Percentiles rank a stretch among this genome's conserved stretches.
These are phyloP conservation scores for Ranitomeya variabilis DNA, from an alignment of 2,113 vertebrate genomes.

Conservation along the genomic window DNA sequence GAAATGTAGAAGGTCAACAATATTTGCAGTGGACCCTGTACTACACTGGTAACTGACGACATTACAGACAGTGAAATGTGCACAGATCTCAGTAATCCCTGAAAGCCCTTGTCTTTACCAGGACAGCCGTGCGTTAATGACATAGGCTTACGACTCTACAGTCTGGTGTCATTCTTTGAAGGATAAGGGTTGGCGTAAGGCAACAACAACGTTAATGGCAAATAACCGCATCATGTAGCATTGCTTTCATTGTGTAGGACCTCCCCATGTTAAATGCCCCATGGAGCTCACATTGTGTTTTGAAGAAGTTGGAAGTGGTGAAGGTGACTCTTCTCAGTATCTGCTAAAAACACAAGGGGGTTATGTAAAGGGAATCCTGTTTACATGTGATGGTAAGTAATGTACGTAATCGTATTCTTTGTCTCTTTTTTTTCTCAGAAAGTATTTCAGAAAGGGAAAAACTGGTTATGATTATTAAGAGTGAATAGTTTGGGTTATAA, in stretches of 20 bases:
- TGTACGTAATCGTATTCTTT: not conserved
- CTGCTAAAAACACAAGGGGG: not conserved
- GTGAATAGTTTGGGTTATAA: not conserved
- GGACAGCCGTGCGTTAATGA: not conserved
- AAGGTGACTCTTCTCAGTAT: not conserved
- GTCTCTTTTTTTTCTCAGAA: slow-evolving; percentile 9
- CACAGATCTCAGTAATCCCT: slow-evolving; percentile 22
- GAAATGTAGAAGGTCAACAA: slow-evolving; percentile 42
- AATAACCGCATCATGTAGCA: not conserved
- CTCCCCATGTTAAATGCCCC: not conserved
- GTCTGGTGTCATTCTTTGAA: slow-evolving; percentile 44
- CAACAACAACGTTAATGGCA: not conserved
- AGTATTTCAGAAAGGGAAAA: not conserved
- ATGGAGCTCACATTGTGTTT: slow-evolving; percentile 18
- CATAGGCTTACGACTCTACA: slow-evolving; percentile 3
- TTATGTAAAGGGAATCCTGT: not conserved
- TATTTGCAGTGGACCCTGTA: slow-evolving; percentile 46
- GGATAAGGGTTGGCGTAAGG: not conserved
- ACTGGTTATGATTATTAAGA: not conserved
- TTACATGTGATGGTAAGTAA: not conserved
- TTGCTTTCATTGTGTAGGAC: not conserved
- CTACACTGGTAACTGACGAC: slow-evolving; percentile 5
- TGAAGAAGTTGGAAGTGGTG: not conserved
- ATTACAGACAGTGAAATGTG: slow-evolving; percentile 32
- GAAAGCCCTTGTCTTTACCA: not conserved